Conservation (phyloP, 2,797 vertebrate genomes). For the Oophaga sylvatica region DNA sequence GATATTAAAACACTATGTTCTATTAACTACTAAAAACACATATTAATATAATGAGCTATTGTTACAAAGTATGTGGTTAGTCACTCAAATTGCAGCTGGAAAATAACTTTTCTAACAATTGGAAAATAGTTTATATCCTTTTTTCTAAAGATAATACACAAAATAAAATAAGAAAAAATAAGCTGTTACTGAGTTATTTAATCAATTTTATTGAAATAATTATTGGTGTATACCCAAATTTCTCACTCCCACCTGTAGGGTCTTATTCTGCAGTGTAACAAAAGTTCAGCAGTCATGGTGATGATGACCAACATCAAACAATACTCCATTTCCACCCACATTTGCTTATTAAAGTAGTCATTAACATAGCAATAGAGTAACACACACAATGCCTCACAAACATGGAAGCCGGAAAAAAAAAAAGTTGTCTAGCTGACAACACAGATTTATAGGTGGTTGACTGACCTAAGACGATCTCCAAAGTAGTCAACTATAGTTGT, state of each 20-base stretch:
- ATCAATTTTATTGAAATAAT: background rate
- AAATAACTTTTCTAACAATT: background rate
- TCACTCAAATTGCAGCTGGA: constrained; percentile 19
- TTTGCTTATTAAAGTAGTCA: no score
- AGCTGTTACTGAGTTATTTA: background rate
- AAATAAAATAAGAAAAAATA: background rate
- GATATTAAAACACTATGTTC: constrained; percentile 5
- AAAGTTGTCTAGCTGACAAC: no score
- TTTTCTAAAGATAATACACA: background rate
- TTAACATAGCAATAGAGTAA: no score
- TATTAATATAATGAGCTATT: background rate
- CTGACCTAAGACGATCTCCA: background rate
- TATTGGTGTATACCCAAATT: background rate
- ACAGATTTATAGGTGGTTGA: no score
- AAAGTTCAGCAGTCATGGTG: no score
- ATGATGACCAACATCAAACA: no score
- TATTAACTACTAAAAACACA: background rate
- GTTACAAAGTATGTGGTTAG: constrained; percentile 5
- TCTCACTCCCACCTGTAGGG: no score
- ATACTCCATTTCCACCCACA: no score
- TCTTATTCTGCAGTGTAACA: no score
- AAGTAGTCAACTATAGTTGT: background rate
- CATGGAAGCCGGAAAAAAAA: no score
- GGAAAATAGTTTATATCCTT: background rate
- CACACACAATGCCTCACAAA: no score